Conservation (phyloP, 2,113 vertebrate genomes). For the Eolophus roseicapilla region DNA sequence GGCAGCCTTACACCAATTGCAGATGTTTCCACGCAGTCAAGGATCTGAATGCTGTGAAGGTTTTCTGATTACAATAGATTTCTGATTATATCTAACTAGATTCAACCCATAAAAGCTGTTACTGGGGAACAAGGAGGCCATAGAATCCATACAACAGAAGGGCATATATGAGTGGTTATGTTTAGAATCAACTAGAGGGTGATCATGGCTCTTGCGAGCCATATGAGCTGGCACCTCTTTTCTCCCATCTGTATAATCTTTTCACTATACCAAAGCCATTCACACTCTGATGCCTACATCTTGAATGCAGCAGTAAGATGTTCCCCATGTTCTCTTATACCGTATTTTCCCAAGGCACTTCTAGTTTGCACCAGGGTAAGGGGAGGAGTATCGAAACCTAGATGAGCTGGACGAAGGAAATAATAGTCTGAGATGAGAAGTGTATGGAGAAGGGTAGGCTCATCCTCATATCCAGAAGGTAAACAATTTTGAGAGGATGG, state of each 20-base stretch:
- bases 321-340: neutral
- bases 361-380: neutral
- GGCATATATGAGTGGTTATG: neutral
- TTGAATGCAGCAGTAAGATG: neutral
- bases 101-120: neutral
- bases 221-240: neutral
- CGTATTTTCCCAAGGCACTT: neutral
- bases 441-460: neutral
- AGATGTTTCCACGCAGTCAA: neutral
- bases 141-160: neutral
- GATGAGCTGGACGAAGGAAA: neutral
- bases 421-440: neutral
- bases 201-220: neutral
- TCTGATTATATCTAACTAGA: neutral
- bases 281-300: neutral
- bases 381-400: neutral
- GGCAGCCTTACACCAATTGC: neutral
- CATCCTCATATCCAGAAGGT: neutral
- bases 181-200: neutral
- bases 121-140: neutral
- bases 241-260: neutral
- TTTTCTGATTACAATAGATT: neutral
- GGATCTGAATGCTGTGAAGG: neutral
- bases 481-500: neutral
- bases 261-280: neutral